Evolutionary conservation across 2,113 vertebrate genomes (phyloP).

Genomic region (Boleophthalmus pectinirostris): DNA sequence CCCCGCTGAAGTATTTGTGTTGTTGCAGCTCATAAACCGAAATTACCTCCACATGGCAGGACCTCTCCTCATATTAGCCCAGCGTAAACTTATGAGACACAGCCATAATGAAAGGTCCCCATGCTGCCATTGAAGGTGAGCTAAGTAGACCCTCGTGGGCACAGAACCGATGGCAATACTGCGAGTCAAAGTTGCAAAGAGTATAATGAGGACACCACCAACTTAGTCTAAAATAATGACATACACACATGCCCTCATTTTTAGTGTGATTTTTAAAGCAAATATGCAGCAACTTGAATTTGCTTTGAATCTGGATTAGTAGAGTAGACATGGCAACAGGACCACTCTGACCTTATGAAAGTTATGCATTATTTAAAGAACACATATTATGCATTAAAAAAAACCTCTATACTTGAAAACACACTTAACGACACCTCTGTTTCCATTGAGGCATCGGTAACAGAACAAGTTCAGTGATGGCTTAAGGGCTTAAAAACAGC

Average conservation of each 20-base stretch:
- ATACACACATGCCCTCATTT: too few species aligned
- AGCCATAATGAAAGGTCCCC: constrained; percentile 54
- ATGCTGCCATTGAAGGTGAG: constrained; percentile 35
- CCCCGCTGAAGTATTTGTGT: constrained; percentile 35
- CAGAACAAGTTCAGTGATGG: too few species aligned
- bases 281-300: not conserved
- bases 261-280: not conserved
- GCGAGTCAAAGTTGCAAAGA: constrained; percentile 9
- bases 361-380: not conserved
- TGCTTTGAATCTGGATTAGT: not conserved
- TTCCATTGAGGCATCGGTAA: too few species aligned
- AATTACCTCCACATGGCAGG: constrained; percentile 50
- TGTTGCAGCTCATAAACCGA: constrained; percentile 44
- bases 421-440: too few species aligned
- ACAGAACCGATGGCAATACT: constrained; percentile 16
- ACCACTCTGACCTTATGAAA: not conserved
- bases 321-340: not conserved
- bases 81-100: constrained; percentile 47
- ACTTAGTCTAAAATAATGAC: constrained; percentile 14
- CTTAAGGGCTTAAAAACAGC: too few species aligned
- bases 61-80: constrained; percentile 48
- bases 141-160: constrained; percentile 36
- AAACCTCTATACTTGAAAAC: not conserved
- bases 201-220: constrained; percentile 13
- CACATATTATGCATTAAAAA: not conserved